Evolutionary conservation across 2,888 invertebrate genomes (phyloP).

Genomic region (Hypselothyrea guttata): DNA sequence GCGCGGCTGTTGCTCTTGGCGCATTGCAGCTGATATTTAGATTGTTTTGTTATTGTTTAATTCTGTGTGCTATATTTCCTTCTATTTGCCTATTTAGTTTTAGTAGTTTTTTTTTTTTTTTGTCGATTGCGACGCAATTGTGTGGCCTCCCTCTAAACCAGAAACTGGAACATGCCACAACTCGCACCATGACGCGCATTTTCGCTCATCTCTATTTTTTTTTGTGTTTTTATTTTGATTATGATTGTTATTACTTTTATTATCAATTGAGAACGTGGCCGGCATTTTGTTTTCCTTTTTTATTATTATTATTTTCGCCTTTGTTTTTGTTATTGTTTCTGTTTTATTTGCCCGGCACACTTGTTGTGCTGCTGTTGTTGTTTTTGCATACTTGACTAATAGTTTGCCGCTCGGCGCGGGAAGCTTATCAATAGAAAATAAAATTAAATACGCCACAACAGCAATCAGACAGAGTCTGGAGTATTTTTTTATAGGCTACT

Average conservation of each 20-base stretch:
- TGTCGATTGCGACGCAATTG: conserved; percentile 66
- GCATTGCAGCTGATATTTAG: conserved; percentile 46
- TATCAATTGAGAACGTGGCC: conserved; percentile 80
- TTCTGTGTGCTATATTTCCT: too few relatives aligned
- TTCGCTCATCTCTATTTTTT: conserved; percentile 22
- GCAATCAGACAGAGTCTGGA: conserved; percentile 11
- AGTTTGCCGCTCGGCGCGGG: conserved; percentile 55
- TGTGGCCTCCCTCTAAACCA: conserved; percentile 13
- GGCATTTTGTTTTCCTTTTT: conserved; percentile 61
- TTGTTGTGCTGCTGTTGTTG: conserved; percentile 31
- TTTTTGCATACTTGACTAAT: conserved; percentile 69
- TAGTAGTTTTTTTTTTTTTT: conserved; percentile 23
- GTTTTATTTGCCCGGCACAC: conserved; percentile 25
- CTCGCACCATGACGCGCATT: conserved; percentile 42
- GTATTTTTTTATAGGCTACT: too few relatives aligned
- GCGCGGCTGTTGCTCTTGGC: conserved; percentile 32
- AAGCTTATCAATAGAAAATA: conserved; percentile 69
- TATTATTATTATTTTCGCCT: conserved; percentile 1
- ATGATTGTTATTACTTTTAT: conserved; percentile 73
- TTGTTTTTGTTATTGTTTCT: conserved; percentile 8
- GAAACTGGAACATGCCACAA: neutral
- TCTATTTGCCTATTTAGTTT: conserved; percentile 25
- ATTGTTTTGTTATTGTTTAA: conserved; percentile 18
- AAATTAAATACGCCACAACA: conserved; percentile 59
- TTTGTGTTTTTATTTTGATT: conserved; percentile 50